Conservation (phyloP, 2,113 vertebrate species). For the Gallinago jamesoni region DNA sequence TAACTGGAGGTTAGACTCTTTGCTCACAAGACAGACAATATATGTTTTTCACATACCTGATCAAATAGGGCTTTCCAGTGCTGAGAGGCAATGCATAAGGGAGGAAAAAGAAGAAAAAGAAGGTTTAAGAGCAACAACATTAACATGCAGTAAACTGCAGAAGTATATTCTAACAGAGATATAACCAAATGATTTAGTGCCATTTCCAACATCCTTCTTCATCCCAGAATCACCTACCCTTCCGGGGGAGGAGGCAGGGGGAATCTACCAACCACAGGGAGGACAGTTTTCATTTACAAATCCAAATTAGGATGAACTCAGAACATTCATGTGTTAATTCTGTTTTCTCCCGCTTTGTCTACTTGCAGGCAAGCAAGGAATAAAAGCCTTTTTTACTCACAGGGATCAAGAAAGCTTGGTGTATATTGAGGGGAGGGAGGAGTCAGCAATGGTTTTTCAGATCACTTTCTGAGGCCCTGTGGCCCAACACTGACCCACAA, state of each 20-base stretch:
- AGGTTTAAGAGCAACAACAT: conserved; percentile 28
- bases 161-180: conserved; percentile 25
- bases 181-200: conserved; percentile 39
- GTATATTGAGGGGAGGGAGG: not conserved
- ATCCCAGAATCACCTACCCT: conserved; percentile 57
- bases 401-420: not conserved
- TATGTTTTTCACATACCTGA: conserved; percentile 79
- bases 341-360: conserved; percentile 9
- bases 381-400: not conserved
- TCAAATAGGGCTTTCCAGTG: conserved; percentile 90
- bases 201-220: conserved; percentile 50
- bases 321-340: conserved; percentile 42
- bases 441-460: not conserved
- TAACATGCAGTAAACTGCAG: conserved; percentile 18
- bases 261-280: conserved; percentile 60
- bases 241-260: conserved; percentile 46
- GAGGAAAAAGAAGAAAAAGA: conserved; percentile 60
- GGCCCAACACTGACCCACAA: not conserved
- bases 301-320: conserved; percentile 38
- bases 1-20: not conserved
- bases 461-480: not conserved
- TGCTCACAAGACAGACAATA: conserved; percentile 38
- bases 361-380: conserved; percentile 5
- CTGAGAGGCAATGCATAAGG: conserved; percentile 73
- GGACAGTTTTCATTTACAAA: conserved; percentile 39